Evolutionary conservation across 2,888 invertebrate species (phyloP).

Genomic region (Matsumyia berberina): DNA sequence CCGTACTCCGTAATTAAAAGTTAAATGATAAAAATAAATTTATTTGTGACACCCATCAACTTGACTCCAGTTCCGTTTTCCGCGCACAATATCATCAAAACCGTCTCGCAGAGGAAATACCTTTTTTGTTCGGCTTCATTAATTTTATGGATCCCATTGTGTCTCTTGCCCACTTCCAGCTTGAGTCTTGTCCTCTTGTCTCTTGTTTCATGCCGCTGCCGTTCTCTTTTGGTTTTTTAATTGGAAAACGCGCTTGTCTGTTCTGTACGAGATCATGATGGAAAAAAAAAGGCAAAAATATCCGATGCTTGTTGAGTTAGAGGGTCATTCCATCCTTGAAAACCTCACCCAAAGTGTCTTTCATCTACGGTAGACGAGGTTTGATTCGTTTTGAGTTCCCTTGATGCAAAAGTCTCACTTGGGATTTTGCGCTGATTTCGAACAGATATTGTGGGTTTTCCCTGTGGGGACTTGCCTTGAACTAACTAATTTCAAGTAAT

Average conservation of each 20-base stretch:
- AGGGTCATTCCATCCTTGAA: conserved; percentile 15
- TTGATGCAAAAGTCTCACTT: neutral
- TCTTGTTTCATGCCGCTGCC: neutral
- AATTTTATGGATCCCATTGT: conserved; percentile 60
- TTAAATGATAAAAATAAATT: conserved; percentile 59
- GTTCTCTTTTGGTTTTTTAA: conserved; percentile 46
- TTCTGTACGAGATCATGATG: conserved; percentile 26
- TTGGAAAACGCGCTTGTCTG: conserved; percentile 58
- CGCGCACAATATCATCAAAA: conserved; percentile 1
- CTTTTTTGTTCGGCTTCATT: conserved; percentile 32
- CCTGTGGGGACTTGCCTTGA: conserved; percentile 27
- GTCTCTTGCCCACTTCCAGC: conserved; percentile 51
- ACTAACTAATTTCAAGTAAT: conserved; percentile 36
- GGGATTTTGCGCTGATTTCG: conserved; percentile 12
- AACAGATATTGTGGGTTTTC: neutral
- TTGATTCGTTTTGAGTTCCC: neutral
- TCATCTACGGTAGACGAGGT: conserved; percentile 13
- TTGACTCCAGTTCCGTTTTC: neutral
- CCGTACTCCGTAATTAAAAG: conserved; percentile 20
- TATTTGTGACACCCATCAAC: conserved; percentile 48
- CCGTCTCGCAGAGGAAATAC: conserved; percentile 5
- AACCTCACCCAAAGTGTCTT: conserved; percentile 39
- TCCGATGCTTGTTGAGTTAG: neutral
- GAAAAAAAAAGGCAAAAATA: neutral
- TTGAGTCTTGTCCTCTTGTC: conserved; percentile 40